A percentile compares a stretch with the other conserved stretches of the same genome.
Evolutionary conservation across 2,888 invertebrate species (phyloP).

Genomic region (Nomada fabriciana): DNA sequence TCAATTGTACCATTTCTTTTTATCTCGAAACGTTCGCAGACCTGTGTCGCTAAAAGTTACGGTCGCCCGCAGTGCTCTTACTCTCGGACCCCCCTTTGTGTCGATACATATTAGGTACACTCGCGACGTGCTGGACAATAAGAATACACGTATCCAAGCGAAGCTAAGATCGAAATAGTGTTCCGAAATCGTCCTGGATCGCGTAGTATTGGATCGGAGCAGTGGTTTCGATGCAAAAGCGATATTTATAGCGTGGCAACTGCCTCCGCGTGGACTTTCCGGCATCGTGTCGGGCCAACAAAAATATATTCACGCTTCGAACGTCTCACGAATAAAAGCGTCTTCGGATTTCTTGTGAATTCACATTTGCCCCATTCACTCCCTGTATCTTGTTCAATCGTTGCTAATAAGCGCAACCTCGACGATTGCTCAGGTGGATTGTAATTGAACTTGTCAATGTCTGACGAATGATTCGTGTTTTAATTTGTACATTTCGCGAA

Average conservation of each 20-base stretch:
- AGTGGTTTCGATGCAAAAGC: slow-evolving; percentile 81
- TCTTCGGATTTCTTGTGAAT: slow-evolving; percentile 46
- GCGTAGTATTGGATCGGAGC: slow-evolving; percentile 73
- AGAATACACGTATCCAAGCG: background rate
- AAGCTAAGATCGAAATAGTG: slow-evolving; percentile 24
- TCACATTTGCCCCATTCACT: background rate
- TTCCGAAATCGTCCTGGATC: slow-evolving; percentile 63
- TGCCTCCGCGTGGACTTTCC: slow-evolving; percentile 78
- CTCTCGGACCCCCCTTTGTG: background rate
- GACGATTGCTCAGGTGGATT: background rate
- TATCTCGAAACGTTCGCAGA: background rate
- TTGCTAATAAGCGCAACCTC: background rate
- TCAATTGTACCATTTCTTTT: no score
- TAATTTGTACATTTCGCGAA: background rate
- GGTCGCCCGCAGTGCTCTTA: no score
- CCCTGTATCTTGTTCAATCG: background rate
- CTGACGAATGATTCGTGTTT: background rate
- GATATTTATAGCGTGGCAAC: slow-evolving; percentile 81
- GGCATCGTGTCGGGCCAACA: slow-evolving; percentile 78
- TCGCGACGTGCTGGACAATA: background rate
- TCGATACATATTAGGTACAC: background rate
- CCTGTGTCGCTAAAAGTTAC: background rate
- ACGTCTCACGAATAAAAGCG: slow-evolving; percentile 62
- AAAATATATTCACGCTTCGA: slow-evolving; percentile 79
- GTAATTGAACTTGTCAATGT: background rate